Evolutionary conservation across 2,888 invertebrate genomes (phyloP), one percentile per base, ranked within the genome.

Genomic region (Lampropteryx suffumata): DNA sequence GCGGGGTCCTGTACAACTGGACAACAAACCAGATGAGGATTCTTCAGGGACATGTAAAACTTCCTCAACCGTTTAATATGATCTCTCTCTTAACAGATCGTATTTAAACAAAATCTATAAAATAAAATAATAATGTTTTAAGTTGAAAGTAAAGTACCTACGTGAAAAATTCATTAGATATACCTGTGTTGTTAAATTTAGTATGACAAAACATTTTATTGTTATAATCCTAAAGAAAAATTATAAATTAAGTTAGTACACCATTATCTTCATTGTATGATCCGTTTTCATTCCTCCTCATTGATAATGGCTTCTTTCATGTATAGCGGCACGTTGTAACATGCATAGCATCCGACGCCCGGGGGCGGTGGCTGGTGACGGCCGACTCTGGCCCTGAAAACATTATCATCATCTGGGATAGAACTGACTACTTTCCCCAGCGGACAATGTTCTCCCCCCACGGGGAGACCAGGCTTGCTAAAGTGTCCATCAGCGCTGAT

Each of bases 41-140:
- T 59, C 84, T 95, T 30, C 93, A 93, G 66, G 94, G 94, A 34
- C 95, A 95, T 70, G 95, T 95, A 69, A 91, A 92, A 17, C 17
- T n/a, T n/a, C n/a, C n/a, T n/a, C n/a, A n/a, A n/a, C n/a, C n/a
- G n/a, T n/a, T n/a, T n/a, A n/a, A n/a, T n/a, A n/a, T n/a, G n/a
- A n/a, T n/a, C n/a, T n/a, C n/a, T n/a, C n/a, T n/a, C n/a, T n/a
- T n/a, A n/a, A n/a, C n/a, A n/a, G n/a, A n/a, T n/a, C n/a, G n/a
- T n/a, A n/a, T n/a, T n/a, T n/a, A n/a, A n/a, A n/a, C n/a, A n/a
- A n/a, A n/a, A n/a, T n/a, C n/a, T n/a, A n/a, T n/a, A n/a, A n/a
- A n/a, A n/a, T n/a, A n/a, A n/a, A n/a, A n/a, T n/a, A n/a, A n/a
- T n/a, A n/a, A n/a, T n/a, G n/a, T n/a, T n/a, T n/a, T n/a, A n/a